Evolutionary conservation across 2,888 invertebrate genomes (phyloP).

Genomic region (Heliothis peltigera): DNA sequence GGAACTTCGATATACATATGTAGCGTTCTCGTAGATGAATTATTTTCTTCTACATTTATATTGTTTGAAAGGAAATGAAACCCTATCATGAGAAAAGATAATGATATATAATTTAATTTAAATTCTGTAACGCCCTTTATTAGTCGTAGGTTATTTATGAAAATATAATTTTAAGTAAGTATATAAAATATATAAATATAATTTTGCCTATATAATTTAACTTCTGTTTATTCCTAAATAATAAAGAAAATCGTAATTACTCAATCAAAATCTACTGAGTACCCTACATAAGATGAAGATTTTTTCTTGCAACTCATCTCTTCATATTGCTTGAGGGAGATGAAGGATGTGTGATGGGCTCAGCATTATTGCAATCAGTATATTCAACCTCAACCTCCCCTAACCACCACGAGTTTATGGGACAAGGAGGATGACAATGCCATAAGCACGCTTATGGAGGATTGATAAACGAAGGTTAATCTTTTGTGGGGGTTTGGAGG

Average conservation of each 20-base stretch:
- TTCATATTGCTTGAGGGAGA: constrained; percentile 20
- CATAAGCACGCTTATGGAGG: constrained; percentile 16
- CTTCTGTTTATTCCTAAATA: background rate
- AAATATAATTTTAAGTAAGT: too few species aligned
- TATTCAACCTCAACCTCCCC: constrained; percentile 20
- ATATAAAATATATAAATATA: too few species aligned
- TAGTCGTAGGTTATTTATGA: too few species aligned
- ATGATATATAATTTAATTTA: too few species aligned
- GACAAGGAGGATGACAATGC: constrained; percentile 7
- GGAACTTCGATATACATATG: background rate
- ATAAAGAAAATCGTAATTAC: background rate
- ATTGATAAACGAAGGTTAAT: constrained; percentile 20
- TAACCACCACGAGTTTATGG: constrained; percentile 13
- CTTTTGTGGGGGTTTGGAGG: constrained; percentile 7
- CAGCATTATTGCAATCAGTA: constrained; percentile 19
- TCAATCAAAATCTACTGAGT: background rate
- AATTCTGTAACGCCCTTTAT: too few species aligned
- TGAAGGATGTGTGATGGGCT: constrained; percentile 18
- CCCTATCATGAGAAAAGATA: too few species aligned
- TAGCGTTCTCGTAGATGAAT: background rate
- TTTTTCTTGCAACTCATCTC: constrained; percentile 40
- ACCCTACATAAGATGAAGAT: too few species aligned
- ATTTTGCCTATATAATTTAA: too few species aligned
- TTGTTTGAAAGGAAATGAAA: too few species aligned
- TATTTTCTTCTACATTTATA: too few species aligned